Conservation (phyloP, 2,113 vertebrate genomes). For the Heterocephalus glaber region DNA sequence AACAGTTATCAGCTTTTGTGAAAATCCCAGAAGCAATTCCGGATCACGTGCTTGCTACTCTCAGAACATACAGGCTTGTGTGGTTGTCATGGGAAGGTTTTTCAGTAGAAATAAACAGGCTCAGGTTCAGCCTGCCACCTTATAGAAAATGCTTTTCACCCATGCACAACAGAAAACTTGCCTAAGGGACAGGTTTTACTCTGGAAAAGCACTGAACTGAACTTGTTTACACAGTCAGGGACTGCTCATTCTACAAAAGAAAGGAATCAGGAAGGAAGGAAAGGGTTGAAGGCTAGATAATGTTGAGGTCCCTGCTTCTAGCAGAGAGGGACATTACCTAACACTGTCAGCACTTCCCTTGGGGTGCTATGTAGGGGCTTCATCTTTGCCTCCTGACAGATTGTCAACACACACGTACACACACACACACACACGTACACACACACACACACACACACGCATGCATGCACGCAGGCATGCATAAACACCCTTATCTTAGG, state of each 20-base stretch:
- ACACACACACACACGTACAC: not conserved
- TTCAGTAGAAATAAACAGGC: not conserved
- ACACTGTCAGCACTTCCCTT: slow-evolving; percentile 78
- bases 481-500: not conserved
- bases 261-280: slow-evolving; percentile 14
- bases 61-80: slow-evolving; percentile 18
- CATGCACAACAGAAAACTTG: slow-evolving; percentile 80
- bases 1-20: not conserved
- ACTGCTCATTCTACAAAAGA: slow-evolving; percentile 74
- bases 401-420: slow-evolving; percentile 59
- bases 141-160: slow-evolving; percentile 80
- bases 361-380: slow-evolving; percentile 54
- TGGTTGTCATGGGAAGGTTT: slow-evolving; percentile 49
- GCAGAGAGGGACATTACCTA: slow-evolving; percentile 67
- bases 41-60: not conserved
- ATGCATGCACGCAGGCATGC: no score
- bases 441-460: no score
- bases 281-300: slow-evolving; percentile 70
- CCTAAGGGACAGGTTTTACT: slow-evolving; percentile 82
- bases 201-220: slow-evolving; percentile 81
- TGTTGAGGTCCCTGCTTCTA: slow-evolving; percentile 70
- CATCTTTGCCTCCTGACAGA: slow-evolving; percentile 55
- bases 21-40: not conserved
- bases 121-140: slow-evolving; percentile 63
- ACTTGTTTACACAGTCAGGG: slow-evolving; percentile 81